Evolutionary conservation across 1,140 invertebrate species (phyloP).

Genomic region (Helicoverpa armigera): DNA sequence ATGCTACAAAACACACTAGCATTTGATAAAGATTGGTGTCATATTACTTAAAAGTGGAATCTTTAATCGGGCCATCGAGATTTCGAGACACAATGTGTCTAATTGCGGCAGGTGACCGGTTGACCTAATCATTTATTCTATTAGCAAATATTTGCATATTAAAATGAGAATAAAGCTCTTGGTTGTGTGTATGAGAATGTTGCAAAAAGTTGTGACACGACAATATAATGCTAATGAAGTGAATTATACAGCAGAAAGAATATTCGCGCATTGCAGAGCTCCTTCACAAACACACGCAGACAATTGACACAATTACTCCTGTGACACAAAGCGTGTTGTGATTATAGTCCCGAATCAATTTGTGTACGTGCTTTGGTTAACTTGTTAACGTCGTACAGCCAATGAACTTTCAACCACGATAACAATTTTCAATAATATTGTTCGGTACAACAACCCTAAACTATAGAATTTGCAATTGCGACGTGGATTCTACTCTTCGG

Average conservation of each 20-base stretch:
- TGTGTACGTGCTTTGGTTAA: constrained; percentile 12
- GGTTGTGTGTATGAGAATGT: background rate
- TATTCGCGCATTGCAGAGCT: background rate
- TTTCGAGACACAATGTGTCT: no score
- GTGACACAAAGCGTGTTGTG: constrained; percentile 19
- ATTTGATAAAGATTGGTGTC: no score
- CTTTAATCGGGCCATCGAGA: no score
- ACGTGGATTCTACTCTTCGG: no score
- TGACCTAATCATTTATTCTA: no score
- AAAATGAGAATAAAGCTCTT: background rate
- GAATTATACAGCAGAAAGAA: background rate
- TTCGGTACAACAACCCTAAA: no score
- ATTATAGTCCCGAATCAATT: constrained; percentile 38
- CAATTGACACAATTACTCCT: constrained; percentile 29
- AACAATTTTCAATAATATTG: no score
- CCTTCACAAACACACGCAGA: background rate
- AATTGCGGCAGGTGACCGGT: no score
- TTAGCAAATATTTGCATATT: no score
- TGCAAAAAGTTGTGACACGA: background rate
- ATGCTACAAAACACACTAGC: no score
- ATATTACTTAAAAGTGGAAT: no score
- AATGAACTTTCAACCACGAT: background rate
- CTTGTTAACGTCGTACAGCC: background rate
- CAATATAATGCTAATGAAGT: background rate
- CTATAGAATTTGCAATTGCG: no score